phyloP scores from a whole-genome alignment of 2,113 vertebrate species.

The Hemiscyllium ocellatum region DNA sequence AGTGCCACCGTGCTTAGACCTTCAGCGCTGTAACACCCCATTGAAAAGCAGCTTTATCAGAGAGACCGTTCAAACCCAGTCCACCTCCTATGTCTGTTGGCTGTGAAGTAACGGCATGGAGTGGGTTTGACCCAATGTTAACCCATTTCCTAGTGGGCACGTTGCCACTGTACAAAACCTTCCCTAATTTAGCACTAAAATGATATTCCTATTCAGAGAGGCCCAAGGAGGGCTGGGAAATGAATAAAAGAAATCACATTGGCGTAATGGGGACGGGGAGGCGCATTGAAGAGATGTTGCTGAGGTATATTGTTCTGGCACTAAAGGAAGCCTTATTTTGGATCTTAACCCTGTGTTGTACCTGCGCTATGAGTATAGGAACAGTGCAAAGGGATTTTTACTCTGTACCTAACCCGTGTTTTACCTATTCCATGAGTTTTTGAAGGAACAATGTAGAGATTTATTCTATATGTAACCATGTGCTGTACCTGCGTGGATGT shows the following conservation, averaged over 20 bases:
- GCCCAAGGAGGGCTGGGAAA: neutral
- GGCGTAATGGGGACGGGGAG: neutral
- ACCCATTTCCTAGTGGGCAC: neutral
- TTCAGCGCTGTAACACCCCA: neutral
- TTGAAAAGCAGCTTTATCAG: neutral
- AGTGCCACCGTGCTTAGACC: neutral
- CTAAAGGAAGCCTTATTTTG: neutral
- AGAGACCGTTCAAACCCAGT: neutral
- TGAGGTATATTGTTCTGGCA: neutral
- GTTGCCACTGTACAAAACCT: neutral
- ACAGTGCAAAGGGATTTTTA: neutral
- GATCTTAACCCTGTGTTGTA: neutral
- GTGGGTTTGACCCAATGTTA: too few species aligned
- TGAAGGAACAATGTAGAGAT: neutral
- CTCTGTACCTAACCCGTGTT: neutral
- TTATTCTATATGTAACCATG: neutral
- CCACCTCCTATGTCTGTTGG: neutral
- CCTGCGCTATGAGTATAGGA: neutral
- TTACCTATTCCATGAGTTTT: neutral
- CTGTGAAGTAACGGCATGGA: neutral
- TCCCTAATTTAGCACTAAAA: neutral
- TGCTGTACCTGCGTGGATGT: neutral
- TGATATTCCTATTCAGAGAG: neutral
- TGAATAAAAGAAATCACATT: neutral
- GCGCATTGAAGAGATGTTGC: neutral